Conservation (phyloP, 2,113 vertebrate species). For the Hypocryptadius cinnamomeus region DNA sequence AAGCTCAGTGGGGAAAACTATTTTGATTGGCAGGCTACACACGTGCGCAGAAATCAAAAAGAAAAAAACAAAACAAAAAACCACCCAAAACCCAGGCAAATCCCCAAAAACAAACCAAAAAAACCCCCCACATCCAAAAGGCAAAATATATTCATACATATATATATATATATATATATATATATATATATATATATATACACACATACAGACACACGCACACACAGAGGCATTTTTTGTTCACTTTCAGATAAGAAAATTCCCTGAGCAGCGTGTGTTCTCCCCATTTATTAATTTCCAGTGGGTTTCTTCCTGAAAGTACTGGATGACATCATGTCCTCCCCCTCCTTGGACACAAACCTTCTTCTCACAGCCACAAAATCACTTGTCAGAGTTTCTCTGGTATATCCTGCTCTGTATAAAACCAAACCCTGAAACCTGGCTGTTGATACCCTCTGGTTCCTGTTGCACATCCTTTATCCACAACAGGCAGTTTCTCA, state of each 20-base stretch:
- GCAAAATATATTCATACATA: not conserved
- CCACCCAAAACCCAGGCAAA: not conserved
- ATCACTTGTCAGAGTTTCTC: not conserved
- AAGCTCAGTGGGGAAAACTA: not conserved
- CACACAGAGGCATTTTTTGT: not conserved
- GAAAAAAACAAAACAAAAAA: not conserved
- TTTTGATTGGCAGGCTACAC: not conserved
- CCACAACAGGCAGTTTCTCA: not conserved
- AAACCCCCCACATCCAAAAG: not conserved
- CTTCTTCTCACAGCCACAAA: not conserved
- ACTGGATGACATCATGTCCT: not conserved
- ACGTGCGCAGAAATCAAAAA: not conserved
- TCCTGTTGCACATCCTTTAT: not conserved
- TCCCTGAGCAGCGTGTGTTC: not conserved
- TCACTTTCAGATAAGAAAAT: not conserved
- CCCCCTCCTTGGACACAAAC: not conserved
- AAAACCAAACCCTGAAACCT: not conserved
- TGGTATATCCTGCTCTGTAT: not conserved
- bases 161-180: rapidly evolving
- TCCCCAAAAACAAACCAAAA: not conserved
- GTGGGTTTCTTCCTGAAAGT: not conserved
- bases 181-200: too few relatives aligned
- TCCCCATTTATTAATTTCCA: not conserved
- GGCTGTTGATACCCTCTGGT: not conserved
- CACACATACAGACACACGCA: rapidly evolving